Percentiles rank a stretch among this genome's conserved stretches.
Evolutionary conservation across 2,888 invertebrate species (phyloP).

Genomic region (Diplolepis rosae): DNA sequence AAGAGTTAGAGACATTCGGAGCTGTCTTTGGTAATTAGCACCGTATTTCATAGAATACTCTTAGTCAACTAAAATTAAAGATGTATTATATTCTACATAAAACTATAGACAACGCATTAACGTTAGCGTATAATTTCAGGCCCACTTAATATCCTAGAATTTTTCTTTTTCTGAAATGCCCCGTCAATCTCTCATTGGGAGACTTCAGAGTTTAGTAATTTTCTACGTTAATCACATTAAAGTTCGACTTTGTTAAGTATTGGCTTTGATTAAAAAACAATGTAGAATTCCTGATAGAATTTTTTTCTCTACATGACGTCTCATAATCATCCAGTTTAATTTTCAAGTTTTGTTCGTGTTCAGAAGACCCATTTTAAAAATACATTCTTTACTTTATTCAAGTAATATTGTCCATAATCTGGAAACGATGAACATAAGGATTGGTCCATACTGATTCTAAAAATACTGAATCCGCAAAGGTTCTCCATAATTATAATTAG

Average conservation of each 20-base stretch:
- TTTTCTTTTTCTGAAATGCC: background rate
- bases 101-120: background rate
- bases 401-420: slow-evolving; percentile 4
- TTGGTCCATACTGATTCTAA: slow-evolving; percentile 31
- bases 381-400: slow-evolving; percentile 17
- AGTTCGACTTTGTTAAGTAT: background rate
- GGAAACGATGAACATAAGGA: background rate
- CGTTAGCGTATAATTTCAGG: background rate
- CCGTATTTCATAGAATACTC: background rate
- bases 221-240: slow-evolving; percentile 17
- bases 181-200: background rate
- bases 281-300: background rate
- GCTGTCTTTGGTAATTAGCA: slow-evolving; percentile 22
- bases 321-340: background rate
- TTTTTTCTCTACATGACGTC: background rate
- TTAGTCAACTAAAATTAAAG: background rate
- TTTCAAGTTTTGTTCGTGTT: background rate
- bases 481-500: background rate
- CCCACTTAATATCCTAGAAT: background rate
- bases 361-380: slow-evolving; percentile 13
- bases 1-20: background rate
- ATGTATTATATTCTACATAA: background rate
- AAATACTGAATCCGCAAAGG: slow-evolving; percentile 18
- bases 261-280: background rate
- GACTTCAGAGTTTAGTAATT: background rate